phyloP scores from a whole-genome alignment of 2,888 invertebrate species.

The Calameuta idolon region DNA sequence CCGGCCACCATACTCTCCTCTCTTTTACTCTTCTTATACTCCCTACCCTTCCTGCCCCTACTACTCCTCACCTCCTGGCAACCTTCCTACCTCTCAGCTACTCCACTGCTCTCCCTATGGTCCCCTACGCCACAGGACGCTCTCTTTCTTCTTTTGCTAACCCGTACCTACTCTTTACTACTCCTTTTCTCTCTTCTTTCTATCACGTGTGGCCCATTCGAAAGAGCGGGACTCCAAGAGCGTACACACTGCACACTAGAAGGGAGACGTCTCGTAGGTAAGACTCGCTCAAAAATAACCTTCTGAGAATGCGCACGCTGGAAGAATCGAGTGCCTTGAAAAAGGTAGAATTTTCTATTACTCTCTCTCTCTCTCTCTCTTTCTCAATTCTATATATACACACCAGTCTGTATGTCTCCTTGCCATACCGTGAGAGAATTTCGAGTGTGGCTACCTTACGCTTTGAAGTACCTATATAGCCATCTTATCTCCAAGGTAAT shows the following conservation, averaged over 20 bases:
- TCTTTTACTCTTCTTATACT: slow-evolving; percentile 38
- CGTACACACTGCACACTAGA: not conserved
- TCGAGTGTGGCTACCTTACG: not conserved
- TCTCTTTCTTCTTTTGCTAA: slow-evolving; percentile 6
- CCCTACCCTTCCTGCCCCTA: slow-evolving; percentile 30
- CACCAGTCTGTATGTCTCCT: not conserved
- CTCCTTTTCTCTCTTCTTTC: slow-evolving; percentile 12
- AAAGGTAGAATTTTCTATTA: not conserved
- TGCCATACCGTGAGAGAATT: not conserved
- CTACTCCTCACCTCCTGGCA: slow-evolving; percentile 32
- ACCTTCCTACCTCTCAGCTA: slow-evolving; percentile 29
- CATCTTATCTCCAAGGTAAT: not conserved
- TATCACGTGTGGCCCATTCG: slow-evolving; percentile 28
- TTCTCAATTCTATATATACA: not conserved
- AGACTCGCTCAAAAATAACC: slow-evolving; percentile 11
- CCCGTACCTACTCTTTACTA: not conserved
- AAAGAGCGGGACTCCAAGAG: not conserved
- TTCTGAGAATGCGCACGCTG: slow-evolving; percentile 1
- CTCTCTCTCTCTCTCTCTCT: not conserved
- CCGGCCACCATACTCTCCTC: slow-evolving; percentile 26
- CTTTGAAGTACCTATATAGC: not conserved
- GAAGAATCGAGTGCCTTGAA: not conserved
- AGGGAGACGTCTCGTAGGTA: not conserved
- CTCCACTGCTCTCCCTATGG: slow-evolving; percentile 14
- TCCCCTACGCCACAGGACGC: not conserved